phyloP scores from a whole-genome alignment of 1,140 invertebrate genomes.

The Drosophila nebulosa region DNA sequence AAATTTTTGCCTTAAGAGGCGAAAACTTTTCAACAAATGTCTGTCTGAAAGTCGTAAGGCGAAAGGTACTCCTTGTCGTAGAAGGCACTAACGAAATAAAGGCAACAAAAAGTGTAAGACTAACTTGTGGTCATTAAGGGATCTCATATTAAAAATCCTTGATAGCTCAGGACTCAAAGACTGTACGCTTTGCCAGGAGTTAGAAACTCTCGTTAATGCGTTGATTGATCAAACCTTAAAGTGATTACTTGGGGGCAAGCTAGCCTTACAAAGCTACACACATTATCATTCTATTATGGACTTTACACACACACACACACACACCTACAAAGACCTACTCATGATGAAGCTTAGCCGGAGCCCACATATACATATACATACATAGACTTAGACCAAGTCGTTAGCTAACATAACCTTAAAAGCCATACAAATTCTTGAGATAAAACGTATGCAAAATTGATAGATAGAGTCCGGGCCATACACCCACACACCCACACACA shows the following conservation, averaged over 20 bases:
- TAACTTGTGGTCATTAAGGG: background rate
- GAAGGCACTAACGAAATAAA: background rate
- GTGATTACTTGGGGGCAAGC: background rate
- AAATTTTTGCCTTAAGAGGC: slow-evolving; percentile 28
- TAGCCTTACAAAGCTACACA: background rate
- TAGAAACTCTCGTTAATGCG: background rate
- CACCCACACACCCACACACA: slow-evolving; percentile 4
- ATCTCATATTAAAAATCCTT: background rate
- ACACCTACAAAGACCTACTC: slow-evolving; percentile 5
- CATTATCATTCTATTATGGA: slow-evolving; percentile 15
- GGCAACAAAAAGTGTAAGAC: background rate
- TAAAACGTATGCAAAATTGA: slow-evolving; percentile 72
- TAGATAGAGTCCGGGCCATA: slow-evolving; percentile 53
- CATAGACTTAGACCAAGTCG: slow-evolving; percentile 9
- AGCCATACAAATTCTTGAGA: slow-evolving; percentile 66
- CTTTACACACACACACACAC: slow-evolving; percentile 29
- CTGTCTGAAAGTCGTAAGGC: too few species aligned
- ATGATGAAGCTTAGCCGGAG: slow-evolving; percentile 20
- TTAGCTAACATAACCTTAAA: slow-evolving; percentile 51
- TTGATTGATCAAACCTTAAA: slow-evolving; percentile 3
- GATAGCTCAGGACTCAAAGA: too few species aligned
- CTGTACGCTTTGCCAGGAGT: too few species aligned
- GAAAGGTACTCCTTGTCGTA: background rate
- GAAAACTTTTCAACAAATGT: slow-evolving; percentile 22
- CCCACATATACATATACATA: slow-evolving; percentile 33